These are phyloP conservation scores for Microcebus ravelobensis DNA, from an alignment of 2,113 vertebrate genomes.

Conservation along the genomic window DNA sequence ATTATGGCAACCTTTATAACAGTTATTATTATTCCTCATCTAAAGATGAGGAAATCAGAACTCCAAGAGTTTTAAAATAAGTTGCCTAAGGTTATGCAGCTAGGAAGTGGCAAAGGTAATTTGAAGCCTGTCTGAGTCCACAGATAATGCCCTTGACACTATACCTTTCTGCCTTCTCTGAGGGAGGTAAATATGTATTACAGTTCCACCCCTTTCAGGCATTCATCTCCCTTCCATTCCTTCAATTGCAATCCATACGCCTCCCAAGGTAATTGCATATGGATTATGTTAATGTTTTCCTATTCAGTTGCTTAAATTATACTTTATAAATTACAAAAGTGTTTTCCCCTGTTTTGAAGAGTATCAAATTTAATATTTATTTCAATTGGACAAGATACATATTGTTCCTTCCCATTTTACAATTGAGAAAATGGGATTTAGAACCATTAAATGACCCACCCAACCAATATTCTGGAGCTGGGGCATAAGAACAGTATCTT, in stretches of 20 bases:
- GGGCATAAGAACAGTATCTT: not conserved
- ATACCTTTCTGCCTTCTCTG: not conserved
- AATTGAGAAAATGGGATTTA: not conserved
- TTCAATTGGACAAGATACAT: not conserved
- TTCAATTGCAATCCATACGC: not conserved
- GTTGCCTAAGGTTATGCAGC: not conserved
- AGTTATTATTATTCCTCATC: not conserved
- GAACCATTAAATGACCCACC: not conserved
- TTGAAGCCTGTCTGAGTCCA: not conserved
- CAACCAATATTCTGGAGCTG: not conserved
- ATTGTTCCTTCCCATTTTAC: conserved; percentile 32
- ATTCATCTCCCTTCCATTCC: not conserved
- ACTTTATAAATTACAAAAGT: not conserved
- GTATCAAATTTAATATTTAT: conserved; percentile 26
- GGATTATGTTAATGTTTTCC: not conserved
- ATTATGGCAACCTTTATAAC: not conserved
- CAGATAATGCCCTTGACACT: not conserved
- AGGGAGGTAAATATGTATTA: not conserved
- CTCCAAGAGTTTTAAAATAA: not conserved
- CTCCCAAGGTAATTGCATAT: not conserved
- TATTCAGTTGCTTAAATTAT: conserved; percentile 29
- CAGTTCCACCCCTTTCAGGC: too few species aligned
- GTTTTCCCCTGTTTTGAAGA: conserved; percentile 32
- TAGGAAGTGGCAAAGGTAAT: not conserved
- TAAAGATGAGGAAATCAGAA: conserved; percentile 40